Percentiles rank a stretch among this genome's conserved stretches.
Evolutionary conservation across 2,888 invertebrate species (phyloP).

Genomic region (Selenia dentaria): DNA sequence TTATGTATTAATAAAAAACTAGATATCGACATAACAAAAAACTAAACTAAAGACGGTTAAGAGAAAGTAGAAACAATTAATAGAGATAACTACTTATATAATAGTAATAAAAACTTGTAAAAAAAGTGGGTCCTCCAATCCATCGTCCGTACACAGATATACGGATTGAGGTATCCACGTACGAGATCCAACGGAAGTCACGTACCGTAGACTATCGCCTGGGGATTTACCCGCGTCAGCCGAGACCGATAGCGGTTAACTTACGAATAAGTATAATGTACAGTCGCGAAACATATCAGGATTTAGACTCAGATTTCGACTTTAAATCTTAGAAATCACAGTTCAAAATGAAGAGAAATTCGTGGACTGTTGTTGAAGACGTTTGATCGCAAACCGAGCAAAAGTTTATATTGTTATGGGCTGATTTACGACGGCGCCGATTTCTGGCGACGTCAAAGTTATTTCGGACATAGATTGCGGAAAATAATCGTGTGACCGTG

Average conservation of each 20-base stretch:
- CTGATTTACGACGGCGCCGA: conserved; percentile 40
- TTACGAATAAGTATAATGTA: conserved; percentile 15
- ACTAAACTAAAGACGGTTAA: neutral
- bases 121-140: conserved; percentile 18
- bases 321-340: conserved; percentile 9
- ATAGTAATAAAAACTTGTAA: conserved; percentile 12
- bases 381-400: conserved; percentile 23
- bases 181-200: conserved; percentile 32
- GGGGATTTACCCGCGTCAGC: conserved; percentile 51
- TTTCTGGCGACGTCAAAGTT: conserved; percentile 37
- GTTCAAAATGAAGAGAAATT: conserved; percentile 11
- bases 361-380: conserved; percentile 11
- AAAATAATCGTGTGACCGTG: conserved; percentile 20
- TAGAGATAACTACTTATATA: conserved; percentile 4
- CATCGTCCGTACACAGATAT: conserved; percentile 28
- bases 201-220: conserved; percentile 39
- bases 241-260: conserved; percentile 43
- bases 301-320: conserved; percentile 4
- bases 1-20: no score
- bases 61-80: conserved; percentile 3
- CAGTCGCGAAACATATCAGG: conserved; percentile 2
- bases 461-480: conserved; percentile 28
- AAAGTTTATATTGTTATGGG: conserved; percentile 38
- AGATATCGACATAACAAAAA: no score
- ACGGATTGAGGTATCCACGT: conserved; percentile 31